Conservation (phyloP, 2,113 vertebrate genomes). For the Aphelocoma coerulescens region DNA sequence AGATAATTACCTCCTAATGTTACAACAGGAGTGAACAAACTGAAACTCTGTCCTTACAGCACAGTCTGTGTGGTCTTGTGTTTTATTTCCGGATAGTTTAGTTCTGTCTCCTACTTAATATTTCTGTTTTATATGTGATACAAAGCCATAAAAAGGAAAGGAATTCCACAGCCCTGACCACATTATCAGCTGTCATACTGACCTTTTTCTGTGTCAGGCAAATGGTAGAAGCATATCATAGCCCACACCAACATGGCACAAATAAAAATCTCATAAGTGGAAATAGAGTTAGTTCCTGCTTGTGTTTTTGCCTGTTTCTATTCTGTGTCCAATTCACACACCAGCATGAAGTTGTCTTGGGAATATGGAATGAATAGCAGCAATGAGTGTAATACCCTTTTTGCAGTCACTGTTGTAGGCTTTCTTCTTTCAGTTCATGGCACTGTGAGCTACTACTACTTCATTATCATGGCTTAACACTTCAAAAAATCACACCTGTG, state of each 20-base stretch:
- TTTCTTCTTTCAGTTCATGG: background rate
- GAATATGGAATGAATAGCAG: background rate
- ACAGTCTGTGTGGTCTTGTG: background rate
- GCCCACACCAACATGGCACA: background rate
- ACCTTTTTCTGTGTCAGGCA: background rate
- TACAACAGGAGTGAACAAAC: background rate
- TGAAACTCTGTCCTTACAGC: background rate
- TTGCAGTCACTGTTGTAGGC: background rate
- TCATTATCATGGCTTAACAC: background rate
- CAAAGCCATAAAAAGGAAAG: background rate
- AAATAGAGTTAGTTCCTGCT: accelerated
- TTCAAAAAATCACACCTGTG: background rate
- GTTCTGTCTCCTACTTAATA: background rate
- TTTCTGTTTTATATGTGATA: background rate
- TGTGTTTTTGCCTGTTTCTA: background rate
- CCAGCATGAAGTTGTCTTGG: background rate
- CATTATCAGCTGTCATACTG: background rate
- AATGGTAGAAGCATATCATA: background rate
- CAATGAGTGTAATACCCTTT: background rate
- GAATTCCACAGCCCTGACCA: background rate
- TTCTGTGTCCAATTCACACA: background rate
- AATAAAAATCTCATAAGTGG: background rate
- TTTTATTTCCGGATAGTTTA: background rate
- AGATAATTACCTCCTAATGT: background rate
- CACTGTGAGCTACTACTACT: background rate